Evolutionary conservation across 2,113 vertebrate species (phyloP).

Genomic region (Ailurus styani): DNA sequence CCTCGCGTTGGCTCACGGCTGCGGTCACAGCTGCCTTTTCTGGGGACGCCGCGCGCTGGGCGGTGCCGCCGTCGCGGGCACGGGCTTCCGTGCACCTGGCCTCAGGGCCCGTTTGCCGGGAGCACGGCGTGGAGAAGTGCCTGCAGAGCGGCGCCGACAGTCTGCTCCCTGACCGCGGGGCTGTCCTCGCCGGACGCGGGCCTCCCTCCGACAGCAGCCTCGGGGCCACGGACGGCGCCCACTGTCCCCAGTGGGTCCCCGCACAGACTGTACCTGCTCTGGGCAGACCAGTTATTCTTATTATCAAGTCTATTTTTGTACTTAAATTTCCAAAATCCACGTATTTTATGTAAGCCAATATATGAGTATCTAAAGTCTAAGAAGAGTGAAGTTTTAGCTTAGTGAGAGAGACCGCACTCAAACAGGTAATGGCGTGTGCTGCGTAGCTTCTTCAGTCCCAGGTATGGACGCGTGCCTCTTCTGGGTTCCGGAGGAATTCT

Average conservation of each 20-base stretch:
- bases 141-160: too few relatives aligned
- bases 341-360: slow-evolving; percentile 31
- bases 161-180: fast-evolving
- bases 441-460: background rate
- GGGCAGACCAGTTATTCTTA: slow-evolving; percentile 4
- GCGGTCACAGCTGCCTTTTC: background rate
- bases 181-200: background rate
- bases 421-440: background rate
- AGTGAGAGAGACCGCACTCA: background rate
- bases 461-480: background rate
- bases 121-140: too few relatives aligned
- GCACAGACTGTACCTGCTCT: background rate
- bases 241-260: background rate
- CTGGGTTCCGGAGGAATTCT: slow-evolving; percentile 33
- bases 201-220: background rate
- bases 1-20: background rate
- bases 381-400: background rate
- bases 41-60: background rate
- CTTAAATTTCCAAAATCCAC: slow-evolving; percentile 19
- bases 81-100: too few relatives aligned
- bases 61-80: background rate
- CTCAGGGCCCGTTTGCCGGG: too few relatives aligned
- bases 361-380: slow-evolving; percentile 16
- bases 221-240: background rate
- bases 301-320: background rate